Conservation (phyloP, 2,888 invertebrate species). For the Tupiocoris notatus region DNA sequence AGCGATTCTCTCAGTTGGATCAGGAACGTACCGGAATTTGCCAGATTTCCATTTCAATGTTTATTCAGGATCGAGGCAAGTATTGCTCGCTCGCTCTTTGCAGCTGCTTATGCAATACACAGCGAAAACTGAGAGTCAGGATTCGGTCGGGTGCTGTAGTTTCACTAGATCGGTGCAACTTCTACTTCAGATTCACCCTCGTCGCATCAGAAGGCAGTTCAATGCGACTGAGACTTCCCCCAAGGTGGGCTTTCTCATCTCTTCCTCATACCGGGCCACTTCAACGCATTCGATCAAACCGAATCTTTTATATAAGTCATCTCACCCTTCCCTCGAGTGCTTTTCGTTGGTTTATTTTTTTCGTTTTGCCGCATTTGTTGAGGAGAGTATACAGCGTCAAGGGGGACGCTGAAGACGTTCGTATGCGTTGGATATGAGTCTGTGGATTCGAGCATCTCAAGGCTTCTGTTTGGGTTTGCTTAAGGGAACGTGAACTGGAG, state of each 20-base stretch:
- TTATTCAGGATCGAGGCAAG: background rate
- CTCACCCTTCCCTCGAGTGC: background rate
- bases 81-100: background rate
- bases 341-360: background rate
- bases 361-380: background rate
- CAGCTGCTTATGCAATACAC: background rate
- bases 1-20: background rate
- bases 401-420: background rate
- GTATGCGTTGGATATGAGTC: too few species aligned
- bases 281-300: constrained; percentile 19
- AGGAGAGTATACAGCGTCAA: too few species aligned
- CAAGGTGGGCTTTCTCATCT: background rate
- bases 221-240: background rate
- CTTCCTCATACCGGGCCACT: background rate
- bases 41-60: background rate
- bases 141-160: background rate
- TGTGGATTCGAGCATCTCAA: background rate
- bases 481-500: constrained; percentile 15
- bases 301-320: constrained; percentile 30
- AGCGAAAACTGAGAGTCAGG: background rate
- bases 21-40: background rate
- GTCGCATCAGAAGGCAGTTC: background rate
- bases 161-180: background rate
- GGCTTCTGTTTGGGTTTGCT: constrained; percentile 21
- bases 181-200: background rate